These are phyloP conservation scores for Agriopis marginaria DNA, from an alignment of 2,888 invertebrate species.

Conservation along the genomic window DNA sequence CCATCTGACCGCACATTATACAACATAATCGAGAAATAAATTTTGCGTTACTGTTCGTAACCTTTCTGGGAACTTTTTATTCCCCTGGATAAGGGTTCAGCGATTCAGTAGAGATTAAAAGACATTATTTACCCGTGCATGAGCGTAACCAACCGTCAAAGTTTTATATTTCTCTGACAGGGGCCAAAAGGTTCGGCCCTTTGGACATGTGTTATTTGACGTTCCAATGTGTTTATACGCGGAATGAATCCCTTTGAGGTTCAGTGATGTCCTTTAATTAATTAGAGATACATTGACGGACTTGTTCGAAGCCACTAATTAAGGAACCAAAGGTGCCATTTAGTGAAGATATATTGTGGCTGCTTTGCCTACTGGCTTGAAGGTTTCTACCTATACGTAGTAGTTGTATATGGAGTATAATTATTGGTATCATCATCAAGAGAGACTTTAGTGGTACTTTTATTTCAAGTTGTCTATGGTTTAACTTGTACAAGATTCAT, in stretches of 20 bases:
- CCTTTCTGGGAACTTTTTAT: conserved; percentile 72
- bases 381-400: background rate
- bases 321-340: conserved; percentile 28
- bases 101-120: conserved; percentile 77
- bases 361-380: conserved; percentile 6
- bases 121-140: conserved; percentile 78
- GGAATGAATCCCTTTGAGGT: conserved; percentile 52
- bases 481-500: conserved; percentile 12
- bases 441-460: background rate
- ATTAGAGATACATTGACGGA: conserved; percentile 36
- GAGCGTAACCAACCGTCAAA: conserved; percentile 72
- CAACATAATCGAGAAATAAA: conserved; percentile 78
- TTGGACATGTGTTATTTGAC: conserved; percentile 62
- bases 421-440: conserved; percentile 5
- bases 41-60: conserved; percentile 68
- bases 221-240: conserved; percentile 58
- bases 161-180: conserved; percentile 79
- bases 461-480: conserved; percentile 8
- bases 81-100: conserved; percentile 71
- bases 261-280: conserved; percentile 40
- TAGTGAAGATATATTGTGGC: conserved; percentile 11
- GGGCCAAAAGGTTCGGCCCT: conserved; percentile 65
- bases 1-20: conserved; percentile 58
- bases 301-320: conserved; percentile 34
- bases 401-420: background rate